Evolutionary conservation across 2,797 vertebrate genomes (phyloP).

Genomic region (Falco biarmicus): DNA sequence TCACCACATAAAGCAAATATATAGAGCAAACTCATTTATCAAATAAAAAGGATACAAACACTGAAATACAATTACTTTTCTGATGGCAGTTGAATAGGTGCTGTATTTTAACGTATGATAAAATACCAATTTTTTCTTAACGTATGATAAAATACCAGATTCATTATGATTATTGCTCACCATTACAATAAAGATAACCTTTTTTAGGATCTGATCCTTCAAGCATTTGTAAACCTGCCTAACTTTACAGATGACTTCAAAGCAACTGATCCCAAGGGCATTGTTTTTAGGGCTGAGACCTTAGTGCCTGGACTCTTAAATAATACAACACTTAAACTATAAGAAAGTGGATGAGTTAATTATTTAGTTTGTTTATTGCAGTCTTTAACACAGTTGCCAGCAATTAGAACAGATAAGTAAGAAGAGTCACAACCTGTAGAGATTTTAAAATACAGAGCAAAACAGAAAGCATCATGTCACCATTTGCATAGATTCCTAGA

Average conservation of each 20-base stretch:
- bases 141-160: background rate
- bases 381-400: constrained; percentile 51
- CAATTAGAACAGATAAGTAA: constrained; percentile 62
- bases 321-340: constrained; percentile 48
- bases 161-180: constrained; percentile 9
- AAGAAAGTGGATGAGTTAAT: constrained; percentile 61
- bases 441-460: constrained; percentile 50
- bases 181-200: background rate
- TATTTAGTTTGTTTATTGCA: constrained; percentile 69
- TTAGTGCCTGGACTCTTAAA: constrained; percentile 57
- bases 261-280: background rate
- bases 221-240: background rate
- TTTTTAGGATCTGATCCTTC: background rate
- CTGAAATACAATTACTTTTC: constrained; percentile 25
- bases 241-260: constrained; percentile 14
- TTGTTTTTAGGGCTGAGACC: constrained; percentile 34
- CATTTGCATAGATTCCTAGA: constrained; percentile 20
- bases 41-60: constrained; percentile 26
- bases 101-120: constrained; percentile 16
- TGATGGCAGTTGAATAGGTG: constrained; percentile 21
- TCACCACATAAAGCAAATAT: constrained; percentile 46
- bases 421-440: constrained; percentile 57
- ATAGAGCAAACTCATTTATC: constrained; percentile 64
- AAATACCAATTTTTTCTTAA: constrained; percentile 6
- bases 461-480: constrained; percentile 35